Base-by-base conservation (phyloP, 1,140 invertebrate species). In the Trypoxylus dichotomus region DNA sequence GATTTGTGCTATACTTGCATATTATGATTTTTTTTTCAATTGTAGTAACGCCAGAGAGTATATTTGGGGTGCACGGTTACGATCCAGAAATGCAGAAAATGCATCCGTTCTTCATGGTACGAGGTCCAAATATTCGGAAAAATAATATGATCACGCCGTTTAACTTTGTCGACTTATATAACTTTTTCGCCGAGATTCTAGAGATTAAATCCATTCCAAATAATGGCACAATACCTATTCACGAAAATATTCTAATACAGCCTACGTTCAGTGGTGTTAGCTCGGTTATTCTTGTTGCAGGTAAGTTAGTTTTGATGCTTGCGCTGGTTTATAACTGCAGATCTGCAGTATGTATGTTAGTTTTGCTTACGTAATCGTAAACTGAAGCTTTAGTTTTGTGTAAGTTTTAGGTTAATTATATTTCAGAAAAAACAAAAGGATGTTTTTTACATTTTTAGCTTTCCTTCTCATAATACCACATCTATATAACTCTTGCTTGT, bases 11-110 rank as follows among this genome's bases (percentile, higher is more conserved):
- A 43, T 68, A 54, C 25, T 60, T n/a, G 37, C 11, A 41, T 76
- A n/a, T n/a, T n/a, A n/a, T 79, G 21, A 54, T 47, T 11, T 13
- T 79, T 74, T 71, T 77, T 75, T 80, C 81, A 8, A 76, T 82
- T 85, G 79, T 79, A 90, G 87, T 89, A 42, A 88, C 85, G 72
- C 83, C 85, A 79, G 78, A 84, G 41, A 85, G 86, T n/a, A 84
- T 87, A 82, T 91, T 90, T 83, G 93, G 92, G 1, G 82, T 89
- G n/a, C 92, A 94, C 83, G 93, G 93, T 1, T 94, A 93, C 80
- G 89, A 91, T 78, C 92, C 92, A 79, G 84, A 84, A 15, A 82
- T 86, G 1, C 75, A 79, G 41, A 85, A 87, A 15, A 94, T 94
- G 93, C 88, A 90, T 82, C 90, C 92, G 29, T 90, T 92, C 79